Conservation (phyloP, 2,888 invertebrate genomes). For the Synanthedon andrenaeformis region DNA sequence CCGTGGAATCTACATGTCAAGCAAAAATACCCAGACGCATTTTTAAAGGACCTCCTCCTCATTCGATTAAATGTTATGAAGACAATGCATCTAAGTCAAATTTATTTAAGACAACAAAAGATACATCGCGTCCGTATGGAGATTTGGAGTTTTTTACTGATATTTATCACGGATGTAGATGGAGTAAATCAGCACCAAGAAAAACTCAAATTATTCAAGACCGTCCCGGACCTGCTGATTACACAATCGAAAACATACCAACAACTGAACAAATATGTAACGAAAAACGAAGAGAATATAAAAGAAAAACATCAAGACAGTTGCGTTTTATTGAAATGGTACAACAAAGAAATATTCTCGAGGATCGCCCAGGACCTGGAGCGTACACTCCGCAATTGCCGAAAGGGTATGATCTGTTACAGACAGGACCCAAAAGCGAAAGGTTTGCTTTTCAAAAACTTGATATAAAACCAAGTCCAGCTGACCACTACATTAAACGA, state of each 20-base stretch:
- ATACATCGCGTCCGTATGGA: conserved; percentile 30
- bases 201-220: conserved; percentile 15
- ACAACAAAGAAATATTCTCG: conserved; percentile 31
- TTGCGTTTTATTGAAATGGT: conserved; percentile 45
- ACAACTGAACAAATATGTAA: conserved; percentile 24
- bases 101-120: conserved; percentile 9
- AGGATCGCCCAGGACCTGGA: conserved; percentile 41
- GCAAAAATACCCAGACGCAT: conserved; percentile 27
- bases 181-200: conserved; percentile 41
- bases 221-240: conserved; percentile 46
- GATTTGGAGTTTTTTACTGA: conserved; percentile 30
- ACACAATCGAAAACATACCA: conserved; percentile 21
- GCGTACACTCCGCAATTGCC: conserved; percentile 31
- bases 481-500: conserved; percentile 34
- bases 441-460: conserved; percentile 23
- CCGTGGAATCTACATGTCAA: conserved; percentile 26
- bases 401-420: conserved; percentile 23
- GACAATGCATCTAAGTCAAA: conserved; percentile 20
- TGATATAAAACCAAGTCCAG: conserved; percentile 34
- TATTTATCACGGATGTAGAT: conserved; percentile 54
- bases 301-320: conserved; percentile 39
- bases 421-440: conserved; percentile 31
- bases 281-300: conserved; percentile 34
- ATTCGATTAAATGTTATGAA: conserved; percentile 14
- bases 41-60: conserved; percentile 33